phyloP scores from a whole-genome alignment of 2,888 invertebrate genomes.

The Pemphredon lugubris region DNA sequence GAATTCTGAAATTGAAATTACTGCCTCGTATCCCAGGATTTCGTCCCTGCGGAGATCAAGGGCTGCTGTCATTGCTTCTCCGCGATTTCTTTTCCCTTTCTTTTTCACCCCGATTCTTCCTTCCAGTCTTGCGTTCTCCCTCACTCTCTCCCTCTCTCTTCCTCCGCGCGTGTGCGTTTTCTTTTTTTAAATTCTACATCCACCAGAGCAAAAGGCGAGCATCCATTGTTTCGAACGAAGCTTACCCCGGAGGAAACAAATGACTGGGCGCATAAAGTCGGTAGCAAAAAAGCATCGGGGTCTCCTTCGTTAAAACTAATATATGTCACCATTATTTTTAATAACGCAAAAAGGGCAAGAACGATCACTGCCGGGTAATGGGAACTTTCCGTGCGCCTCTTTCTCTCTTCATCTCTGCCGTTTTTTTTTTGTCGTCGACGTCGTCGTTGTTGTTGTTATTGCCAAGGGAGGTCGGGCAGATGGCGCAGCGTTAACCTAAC shows the following conservation, averaged over 20 bases:
- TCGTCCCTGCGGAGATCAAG: conserved; percentile 16
- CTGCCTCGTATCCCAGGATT: conserved; percentile 48
- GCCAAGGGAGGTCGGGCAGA: conserved; percentile 35
- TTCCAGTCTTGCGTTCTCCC: conserved; percentile 4
- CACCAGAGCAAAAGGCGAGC: conserved; percentile 59
- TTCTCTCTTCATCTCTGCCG: conserved; percentile 12
- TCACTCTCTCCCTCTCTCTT: conserved; percentile 15
- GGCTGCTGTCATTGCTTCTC: conserved; percentile 15
- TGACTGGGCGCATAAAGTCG: conserved; percentile 73
- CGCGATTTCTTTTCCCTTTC: conserved; percentile 21
- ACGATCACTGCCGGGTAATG: conserved; percentile 53
- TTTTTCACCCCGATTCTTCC: conserved; percentile 32
- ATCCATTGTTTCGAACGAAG: conserved; percentile 69
- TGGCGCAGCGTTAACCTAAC: conserved; percentile 53
- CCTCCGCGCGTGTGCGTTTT: conserved; percentile 10
- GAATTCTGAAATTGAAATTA: conserved; percentile 73
- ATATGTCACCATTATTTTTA: conserved; percentile 79
- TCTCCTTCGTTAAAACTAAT: conserved; percentile 78
- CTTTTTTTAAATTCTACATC: conserved; percentile 31
- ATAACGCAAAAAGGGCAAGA: conserved; percentile 71
- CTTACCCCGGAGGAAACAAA: conserved; percentile 72
- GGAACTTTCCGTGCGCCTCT: conserved; percentile 48
- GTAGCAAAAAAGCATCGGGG: conserved; percentile 68
- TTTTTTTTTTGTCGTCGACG: conserved; percentile 7
- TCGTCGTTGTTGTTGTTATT: conserved; percentile 27